Evolutionary conservation across 2,113 vertebrate genomes (phyloP), one percentile per base, ranked within the genome.

Genomic region (Galemys pyrenaicus): DNA sequence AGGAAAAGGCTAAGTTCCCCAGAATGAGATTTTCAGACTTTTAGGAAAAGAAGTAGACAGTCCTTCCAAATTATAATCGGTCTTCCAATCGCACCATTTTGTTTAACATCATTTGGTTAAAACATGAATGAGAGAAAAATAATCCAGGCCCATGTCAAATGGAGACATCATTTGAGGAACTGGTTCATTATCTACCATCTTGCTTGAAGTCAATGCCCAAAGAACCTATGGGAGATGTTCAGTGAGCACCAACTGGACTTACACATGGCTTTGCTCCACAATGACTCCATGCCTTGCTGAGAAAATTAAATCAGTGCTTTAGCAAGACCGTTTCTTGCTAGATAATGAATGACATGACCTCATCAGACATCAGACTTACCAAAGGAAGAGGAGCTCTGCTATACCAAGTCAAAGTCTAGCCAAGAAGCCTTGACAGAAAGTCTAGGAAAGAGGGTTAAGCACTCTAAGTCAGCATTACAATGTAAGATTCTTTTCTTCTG

Each of bases 301-400:
- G 74, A 86, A 90, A 95, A 94, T 49, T 26, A 85, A 65, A 64
- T 22, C 39, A 30, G 46, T 75, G n/a, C 54, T 94, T 84, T 89
- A 90, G 85, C 54, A 58, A 9, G 17, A 65, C 67, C 54, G 22
- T 46, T 86, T 68, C 77, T 90, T 87, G 28, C 56, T 92, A 83
- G 15, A 64, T 79, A 44, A 60, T 85, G 46, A 75, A 84, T 4
- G 22, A 39, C 13, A 89, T 64, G 51, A 78, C 85, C 67, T 67
- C 56, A 97, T 88, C 26, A 82, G 30, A 82, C 9, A 46, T 64
- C 67, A 71, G 44, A 71, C 12, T 85, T n/a, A 73, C 26, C 28
- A 30, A 87, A 86, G 39, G 28, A 79, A 92, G 68, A 65, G 22
- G 16, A 56, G 80, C 39, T 77, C 39, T 85, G 73, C 41, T 6